Conservation (phyloP, 1,140 invertebrate species). For the Rhopalosiphum maidis region DNA sequence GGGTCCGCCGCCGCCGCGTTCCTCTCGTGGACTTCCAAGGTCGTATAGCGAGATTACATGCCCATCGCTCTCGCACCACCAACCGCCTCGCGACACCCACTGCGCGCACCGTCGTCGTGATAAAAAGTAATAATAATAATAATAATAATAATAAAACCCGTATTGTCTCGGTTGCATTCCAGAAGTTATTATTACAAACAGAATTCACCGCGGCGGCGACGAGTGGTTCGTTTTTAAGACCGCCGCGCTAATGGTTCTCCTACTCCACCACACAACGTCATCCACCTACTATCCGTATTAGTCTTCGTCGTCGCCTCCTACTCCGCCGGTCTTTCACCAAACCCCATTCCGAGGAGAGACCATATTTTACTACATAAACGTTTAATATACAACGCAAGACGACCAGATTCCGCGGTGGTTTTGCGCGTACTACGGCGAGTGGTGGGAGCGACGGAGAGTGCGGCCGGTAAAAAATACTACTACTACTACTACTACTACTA, state of each 20-base stretch:
- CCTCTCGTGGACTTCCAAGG: slow-evolving; percentile 53
- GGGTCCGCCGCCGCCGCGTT: slow-evolving; percentile 20
- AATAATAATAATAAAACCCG: slow-evolving; percentile 47
- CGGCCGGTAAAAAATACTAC: not conserved
- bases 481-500: not conserved
- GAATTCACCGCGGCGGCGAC: slow-evolving; percentile 33
- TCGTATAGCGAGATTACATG: slow-evolving; percentile 35
- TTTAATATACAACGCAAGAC: not conserved
- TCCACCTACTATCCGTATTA: slow-evolving; percentile 1
- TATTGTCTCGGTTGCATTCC: slow-evolving; percentile 55
- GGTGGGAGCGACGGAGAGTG: not conserved
- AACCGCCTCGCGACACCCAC: slow-evolving; percentile 6
- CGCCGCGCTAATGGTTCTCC: slow-evolving; percentile 35
- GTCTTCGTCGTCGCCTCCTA: not conserved
- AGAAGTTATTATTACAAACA: slow-evolving; percentile 48
- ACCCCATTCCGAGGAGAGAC: not conserved
- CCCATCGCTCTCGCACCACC: slow-evolving; percentile 3
- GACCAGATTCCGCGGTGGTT: not conserved
- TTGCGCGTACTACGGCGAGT: not conserved
- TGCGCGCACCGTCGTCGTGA: slow-evolving; percentile 15
- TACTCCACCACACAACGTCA: not conserved
- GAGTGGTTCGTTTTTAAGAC: slow-evolving; percentile 34
- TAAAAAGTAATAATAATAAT: slow-evolving; percentile 10
- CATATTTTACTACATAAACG: not conserved
- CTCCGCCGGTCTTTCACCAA: not conserved